A percentile compares a stretch with the other conserved stretches of the same genome.
These are phyloP conservation scores for Apamea sordens DNA, from an alignment of 2,888 invertebrate species.

Conservation along the genomic window DNA sequence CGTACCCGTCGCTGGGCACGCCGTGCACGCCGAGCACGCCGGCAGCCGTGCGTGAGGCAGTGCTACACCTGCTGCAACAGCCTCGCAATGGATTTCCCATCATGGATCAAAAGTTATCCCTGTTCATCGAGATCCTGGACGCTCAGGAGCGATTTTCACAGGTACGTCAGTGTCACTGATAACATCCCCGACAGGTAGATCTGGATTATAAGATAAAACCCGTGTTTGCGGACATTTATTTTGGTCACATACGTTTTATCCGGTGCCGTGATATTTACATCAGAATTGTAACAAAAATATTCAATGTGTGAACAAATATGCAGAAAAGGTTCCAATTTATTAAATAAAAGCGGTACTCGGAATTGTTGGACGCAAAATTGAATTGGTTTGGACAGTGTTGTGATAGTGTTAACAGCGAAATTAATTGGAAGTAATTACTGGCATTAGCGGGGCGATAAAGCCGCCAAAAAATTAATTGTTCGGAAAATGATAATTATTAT, in stretches of 20 bases:
- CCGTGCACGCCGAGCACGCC: constrained; percentile 90
- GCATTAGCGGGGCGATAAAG: constrained; percentile 45
- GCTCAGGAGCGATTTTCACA: constrained; percentile 95
- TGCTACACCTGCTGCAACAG: constrained; percentile 92
- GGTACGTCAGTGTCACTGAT: constrained; percentile 84
- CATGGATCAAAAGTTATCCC: constrained; percentile 94
- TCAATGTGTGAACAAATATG: constrained; percentile 35
- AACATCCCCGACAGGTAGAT: constrained; percentile 14
- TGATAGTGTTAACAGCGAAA: constrained; percentile 61
- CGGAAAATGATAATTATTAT: constrained; percentile 61
- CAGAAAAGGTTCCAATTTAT: constrained; percentile 38
- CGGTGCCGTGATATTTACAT: constrained; percentile 52
- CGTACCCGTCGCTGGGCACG: constrained; percentile 78
- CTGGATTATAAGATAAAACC: constrained; percentile 31
- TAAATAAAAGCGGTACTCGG: constrained; percentile 32
- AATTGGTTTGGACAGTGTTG: constrained; percentile 47
- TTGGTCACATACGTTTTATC: constrained; percentile 50
- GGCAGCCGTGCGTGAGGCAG: constrained; percentile 92
- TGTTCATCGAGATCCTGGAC: constrained; percentile 95
- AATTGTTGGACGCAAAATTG: constrained; percentile 40
- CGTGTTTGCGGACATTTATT: constrained; percentile 44
- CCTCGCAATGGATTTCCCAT: constrained; percentile 94
- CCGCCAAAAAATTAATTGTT: constrained; percentile 59
- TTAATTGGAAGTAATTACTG: constrained; percentile 48
- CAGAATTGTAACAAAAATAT: constrained; percentile 45